phyloP scores from a whole-genome alignment of 2,113 vertebrate species.

The Chloroceryle aenea region DNA sequence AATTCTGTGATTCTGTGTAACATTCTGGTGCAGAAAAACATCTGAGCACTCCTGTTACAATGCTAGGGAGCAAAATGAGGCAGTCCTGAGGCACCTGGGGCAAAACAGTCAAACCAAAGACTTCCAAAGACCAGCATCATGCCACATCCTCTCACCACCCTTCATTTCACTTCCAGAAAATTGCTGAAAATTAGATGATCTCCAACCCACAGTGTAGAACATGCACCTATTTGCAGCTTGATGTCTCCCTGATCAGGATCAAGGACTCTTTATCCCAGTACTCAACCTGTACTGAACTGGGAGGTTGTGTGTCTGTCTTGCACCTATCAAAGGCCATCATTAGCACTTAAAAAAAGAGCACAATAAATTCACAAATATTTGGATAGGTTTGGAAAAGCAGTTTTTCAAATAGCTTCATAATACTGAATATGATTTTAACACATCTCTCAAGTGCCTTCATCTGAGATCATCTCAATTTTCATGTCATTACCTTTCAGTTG shows the following conservation, averaged over 20 bases:
- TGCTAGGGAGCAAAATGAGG: fast-evolving
- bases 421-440: not conserved
- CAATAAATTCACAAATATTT: not conserved
- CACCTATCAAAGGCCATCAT: not conserved
- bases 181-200: not conserved
- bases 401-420: not conserved
- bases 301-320: not conserved
- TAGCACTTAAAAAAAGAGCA: not conserved
- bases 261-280: not conserved
- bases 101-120: not conserved
- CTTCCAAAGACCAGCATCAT: not conserved
- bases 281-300: not conserved
- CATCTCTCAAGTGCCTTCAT: not conserved
- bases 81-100: not conserved
- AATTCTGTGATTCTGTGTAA: not conserved
- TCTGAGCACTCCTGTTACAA: not conserved
- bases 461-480: not conserved
- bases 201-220: not conserved
- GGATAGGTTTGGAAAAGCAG: not conserved
- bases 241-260: not conserved
- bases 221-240: not conserved
- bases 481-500: not conserved
- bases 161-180: not conserved
- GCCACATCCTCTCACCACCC: not conserved
- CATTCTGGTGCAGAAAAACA: not conserved